phyloP scores from a whole-genome alignment of 2,888 invertebrate genomes.

The Eristalinus sepulchralis region DNA sequence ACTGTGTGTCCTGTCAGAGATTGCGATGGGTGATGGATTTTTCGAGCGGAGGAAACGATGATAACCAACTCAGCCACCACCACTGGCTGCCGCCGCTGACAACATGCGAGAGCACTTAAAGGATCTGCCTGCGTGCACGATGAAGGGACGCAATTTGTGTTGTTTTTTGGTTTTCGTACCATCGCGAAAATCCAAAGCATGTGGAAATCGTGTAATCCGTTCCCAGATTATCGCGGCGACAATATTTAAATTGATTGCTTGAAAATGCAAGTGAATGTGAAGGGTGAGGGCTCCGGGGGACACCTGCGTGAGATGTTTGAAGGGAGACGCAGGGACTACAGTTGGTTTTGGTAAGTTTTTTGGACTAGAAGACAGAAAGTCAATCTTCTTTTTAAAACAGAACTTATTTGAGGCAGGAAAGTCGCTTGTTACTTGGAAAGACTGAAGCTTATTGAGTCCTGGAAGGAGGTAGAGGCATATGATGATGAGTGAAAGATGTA shows the following conservation, averaged over 20 bases:
- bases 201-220: conserved; percentile 62
- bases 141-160: not conserved
- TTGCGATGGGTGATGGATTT: conserved; percentile 50
- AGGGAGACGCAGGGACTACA: not conserved
- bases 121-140: not conserved
- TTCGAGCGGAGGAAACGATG: not conserved
- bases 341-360: too few species aligned
- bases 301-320: conserved; percentile 25
- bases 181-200: conserved; percentile 50
- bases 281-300: conserved; percentile 3
- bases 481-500: too few species aligned
- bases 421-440: too few species aligned
- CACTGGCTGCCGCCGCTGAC: not conserved
- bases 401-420: too few species aligned
- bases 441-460: too few species aligned
- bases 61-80: conserved; percentile 17
- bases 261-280: not conserved
- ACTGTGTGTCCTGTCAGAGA: conserved; percentile 21
- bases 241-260: conserved; percentile 57
- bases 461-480: too few species aligned
- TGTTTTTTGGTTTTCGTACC: conserved; percentile 6
- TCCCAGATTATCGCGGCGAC: conserved; percentile 62
- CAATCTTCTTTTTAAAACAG: too few species aligned
- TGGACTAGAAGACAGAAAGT: too few species aligned
- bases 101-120: conserved; percentile 21